phyloP scores from a whole-genome alignment of 2,888 invertebrate genomes.

The Megalurothrips usitatus region DNA sequence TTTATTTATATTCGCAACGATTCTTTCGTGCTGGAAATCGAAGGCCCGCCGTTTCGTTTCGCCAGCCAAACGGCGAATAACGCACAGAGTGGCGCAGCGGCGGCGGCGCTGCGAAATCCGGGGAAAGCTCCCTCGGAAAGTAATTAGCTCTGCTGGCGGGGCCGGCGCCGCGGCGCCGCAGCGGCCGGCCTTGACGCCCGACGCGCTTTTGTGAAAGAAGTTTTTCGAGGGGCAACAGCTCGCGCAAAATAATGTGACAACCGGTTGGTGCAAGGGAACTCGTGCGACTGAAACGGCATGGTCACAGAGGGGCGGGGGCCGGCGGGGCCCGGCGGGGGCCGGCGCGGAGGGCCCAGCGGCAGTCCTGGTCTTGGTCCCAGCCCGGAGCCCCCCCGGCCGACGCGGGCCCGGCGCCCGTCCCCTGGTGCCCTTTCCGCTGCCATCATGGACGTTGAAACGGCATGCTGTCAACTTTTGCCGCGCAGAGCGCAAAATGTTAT shows the following conservation, averaged over 20 bases:
- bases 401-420: neutral
- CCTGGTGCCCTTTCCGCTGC: neutral
- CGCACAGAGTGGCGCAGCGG: no score
- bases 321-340: no score
- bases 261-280: neutral
- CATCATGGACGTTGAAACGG: neutral
- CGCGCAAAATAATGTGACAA: neutral
- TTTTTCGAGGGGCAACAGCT: constrained; percentile 13
- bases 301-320: no score
- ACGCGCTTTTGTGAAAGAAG: neutral
- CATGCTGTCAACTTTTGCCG: neutral
- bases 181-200: neutral
- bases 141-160: neutral
- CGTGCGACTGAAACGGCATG: no score
- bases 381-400: neutral
- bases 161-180: neutral
- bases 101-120: no score
- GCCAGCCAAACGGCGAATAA: no score
- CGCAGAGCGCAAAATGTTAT: neutral
- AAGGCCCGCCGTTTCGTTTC: neutral
- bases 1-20: no score
- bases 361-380: neutral
- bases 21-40: neutral
- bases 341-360: no score
- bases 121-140: neutral